Base-by-base conservation (phyloP, 2,888 invertebrate genomes). In the Micoletzkya japonica region DNA sequence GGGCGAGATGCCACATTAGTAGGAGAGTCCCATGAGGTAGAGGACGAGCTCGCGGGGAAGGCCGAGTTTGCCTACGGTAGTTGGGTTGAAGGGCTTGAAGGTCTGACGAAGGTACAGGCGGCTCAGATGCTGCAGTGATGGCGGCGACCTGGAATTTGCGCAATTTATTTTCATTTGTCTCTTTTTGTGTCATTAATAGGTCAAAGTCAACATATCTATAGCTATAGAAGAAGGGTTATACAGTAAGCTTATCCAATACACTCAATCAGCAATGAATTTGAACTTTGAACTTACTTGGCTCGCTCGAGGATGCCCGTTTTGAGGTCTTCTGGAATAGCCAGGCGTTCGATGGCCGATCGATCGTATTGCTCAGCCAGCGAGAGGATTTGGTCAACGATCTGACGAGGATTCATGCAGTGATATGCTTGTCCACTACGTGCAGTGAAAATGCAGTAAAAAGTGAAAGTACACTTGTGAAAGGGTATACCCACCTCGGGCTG, bases 361-460 rank as follows among this genome's bases (percentile, higher is more conserved):
- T 81, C 81, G 63, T 78, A 77, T 37, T 77, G 70, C 61, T 81
- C 82, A 3, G 72, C 80, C 36, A 82, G 73, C 7, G 74, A 71
- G 44, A 77, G 70, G 57, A 82, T 76, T 26, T 74, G 67, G 4
- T 76, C 76, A 37, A 81, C 66, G 28, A 81, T 70, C 71, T 75
- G 49, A 20, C 36, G 34, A 36, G 20, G 57, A 4, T 3, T 28
- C n/a, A n/a, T 30, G 20, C 6, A 32, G 39, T 17, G 20, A 4
- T 44, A 2, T 61, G 6, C 17, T 26, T 54, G 54, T 10, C 7
- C 7, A 10, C 7, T 24, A 6, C 24, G 6, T 54, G n/a, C n/a
- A 10, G 10, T 17, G n/a, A 14, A 54, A 54, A 14, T 24, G 54
- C 10, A 54, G 6, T 10, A 26, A 54, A 24, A 28, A 34, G 14